Conservation (phyloP, 1,140 invertebrate genomes). For the Solen grandis region DNA sequence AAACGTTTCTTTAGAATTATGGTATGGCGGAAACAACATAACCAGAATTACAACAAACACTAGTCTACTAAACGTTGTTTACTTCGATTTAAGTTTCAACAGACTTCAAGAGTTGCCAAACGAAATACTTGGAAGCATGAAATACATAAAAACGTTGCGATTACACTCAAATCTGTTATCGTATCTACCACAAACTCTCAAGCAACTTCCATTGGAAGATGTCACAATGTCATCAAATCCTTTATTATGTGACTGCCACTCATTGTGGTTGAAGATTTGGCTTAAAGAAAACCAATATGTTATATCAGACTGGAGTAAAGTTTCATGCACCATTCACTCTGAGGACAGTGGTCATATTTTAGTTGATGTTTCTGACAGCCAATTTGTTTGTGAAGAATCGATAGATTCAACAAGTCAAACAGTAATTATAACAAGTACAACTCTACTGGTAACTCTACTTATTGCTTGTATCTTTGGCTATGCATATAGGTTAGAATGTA, state of each 20-base stretch:
- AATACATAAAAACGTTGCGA: conserved; percentile 38
- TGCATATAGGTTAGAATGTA: conserved; percentile 60
- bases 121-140: conserved; percentile 37
- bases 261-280: conserved; percentile 69
- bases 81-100: conserved; percentile 57
- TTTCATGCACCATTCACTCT: conserved; percentile 58
- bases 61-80: conserved; percentile 18
- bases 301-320: conserved; percentile 35
- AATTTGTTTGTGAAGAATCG: conserved; percentile 63
- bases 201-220: background rate
- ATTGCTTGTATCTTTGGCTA: conserved; percentile 46
- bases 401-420: conserved; percentile 54
- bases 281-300: conserved; percentile 36
- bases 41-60: conserved; percentile 24
- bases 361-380: conserved; percentile 57
- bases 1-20: conserved; percentile 56
- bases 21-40: conserved; percentile 68
- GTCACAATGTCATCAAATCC: conserved; percentile 63
- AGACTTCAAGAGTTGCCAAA: conserved; percentile 40
- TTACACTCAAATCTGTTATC: conserved; percentile 64
- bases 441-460: conserved; percentile 50
- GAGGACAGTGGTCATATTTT: conserved; percentile 61
- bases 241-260: conserved; percentile 67
- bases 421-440: conserved; percentile 48
- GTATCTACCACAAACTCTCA: conserved; percentile 47